Evolutionary conservation across 2,113 vertebrate genomes (phyloP).

Genomic region (Symphodus melops): DNA sequence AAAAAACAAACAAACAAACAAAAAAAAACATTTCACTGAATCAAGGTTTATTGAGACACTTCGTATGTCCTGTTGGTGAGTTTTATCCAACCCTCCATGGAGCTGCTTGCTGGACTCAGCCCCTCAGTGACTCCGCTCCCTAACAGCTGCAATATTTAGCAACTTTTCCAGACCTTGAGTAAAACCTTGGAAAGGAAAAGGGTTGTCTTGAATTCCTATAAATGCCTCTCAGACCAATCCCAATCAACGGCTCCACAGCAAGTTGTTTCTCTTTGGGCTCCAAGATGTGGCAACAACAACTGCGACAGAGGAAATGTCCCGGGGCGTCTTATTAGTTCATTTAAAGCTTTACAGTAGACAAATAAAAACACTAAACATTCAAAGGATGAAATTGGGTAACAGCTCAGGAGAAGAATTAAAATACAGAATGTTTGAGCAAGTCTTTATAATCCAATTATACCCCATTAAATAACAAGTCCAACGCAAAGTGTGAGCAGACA

Average conservation of each 20-base stretch:
- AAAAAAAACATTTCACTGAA: too few relatives aligned
- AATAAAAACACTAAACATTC: not conserved
- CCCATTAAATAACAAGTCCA: not conserved
- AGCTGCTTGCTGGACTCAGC: too few relatives aligned
- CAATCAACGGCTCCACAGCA: too few relatives aligned
- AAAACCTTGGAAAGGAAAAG: too few relatives aligned
- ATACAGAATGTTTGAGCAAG: not conserved
- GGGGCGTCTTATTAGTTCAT: not conserved
- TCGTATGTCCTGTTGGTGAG: too few relatives aligned
- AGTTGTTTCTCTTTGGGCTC: not conserved
- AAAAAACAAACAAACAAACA: too few relatives aligned
- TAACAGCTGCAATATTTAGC: too few relatives aligned
- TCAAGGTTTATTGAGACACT: too few relatives aligned
- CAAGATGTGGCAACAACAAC: not conserved
- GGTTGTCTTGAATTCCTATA: not conserved
- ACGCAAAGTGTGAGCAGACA: conserved; percentile 1
- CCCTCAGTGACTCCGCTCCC: too few relatives aligned
- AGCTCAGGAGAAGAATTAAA: not conserved
- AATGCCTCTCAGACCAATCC: too few relatives aligned
- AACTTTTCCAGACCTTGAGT: not conserved
- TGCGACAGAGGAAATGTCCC: not conserved
- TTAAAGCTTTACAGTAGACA: not conserved
- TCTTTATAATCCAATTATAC: not conserved
- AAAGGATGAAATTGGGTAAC: not conserved
- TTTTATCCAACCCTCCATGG: too few relatives aligned